Percentiles rank a stretch among this genome's conserved stretches.
Evolutionary conservation across 2,888 invertebrate species (phyloP).

Genomic region (Eupeodes latifasciatus): DNA sequence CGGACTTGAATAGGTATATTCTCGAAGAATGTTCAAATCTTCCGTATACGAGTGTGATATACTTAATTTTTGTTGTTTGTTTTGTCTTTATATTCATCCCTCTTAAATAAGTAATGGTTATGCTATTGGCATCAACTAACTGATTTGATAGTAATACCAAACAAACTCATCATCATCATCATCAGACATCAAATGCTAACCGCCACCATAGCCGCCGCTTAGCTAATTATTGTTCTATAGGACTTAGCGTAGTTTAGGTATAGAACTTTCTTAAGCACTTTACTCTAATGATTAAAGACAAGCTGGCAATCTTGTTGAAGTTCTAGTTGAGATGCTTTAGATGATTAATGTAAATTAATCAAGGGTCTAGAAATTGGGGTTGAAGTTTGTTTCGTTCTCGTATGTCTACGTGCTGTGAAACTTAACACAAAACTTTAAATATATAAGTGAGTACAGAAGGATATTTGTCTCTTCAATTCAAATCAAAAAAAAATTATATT

Average conservation of each 20-base stretch:
- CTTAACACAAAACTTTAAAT: too few relatives aligned
- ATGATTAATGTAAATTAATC: constrained; percentile 3
- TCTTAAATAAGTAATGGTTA: background rate
- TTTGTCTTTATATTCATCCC: background rate
- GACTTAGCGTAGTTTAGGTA: too few relatives aligned
- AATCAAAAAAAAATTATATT: too few relatives aligned
- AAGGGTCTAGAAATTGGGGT: background rate
- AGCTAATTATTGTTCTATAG: constrained; percentile 4
- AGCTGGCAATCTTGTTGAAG: background rate
- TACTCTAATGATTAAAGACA: constrained; percentile 1
- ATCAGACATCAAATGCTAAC: constrained; percentile 15
- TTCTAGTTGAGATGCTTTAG: background rate
- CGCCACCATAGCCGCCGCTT: background rate
- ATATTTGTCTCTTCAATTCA: too few relatives aligned
- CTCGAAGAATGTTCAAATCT: background rate
- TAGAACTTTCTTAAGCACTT: background rate
- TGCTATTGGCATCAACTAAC: background rate
- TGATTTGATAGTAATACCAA: background rate
- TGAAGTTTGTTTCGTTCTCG: background rate
- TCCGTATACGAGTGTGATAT: background rate
- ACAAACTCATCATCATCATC: background rate
- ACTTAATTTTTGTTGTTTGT: constrained; percentile 1
- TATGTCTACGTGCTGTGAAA: background rate
- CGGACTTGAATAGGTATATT: background rate
- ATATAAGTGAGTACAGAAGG: too few relatives aligned